Percentiles rank a stretch among this genome's conserved stretches.
Evolutionary conservation across 2,888 invertebrate species (phyloP).

Genomic region (Cataglyphis altisquamis): DNA sequence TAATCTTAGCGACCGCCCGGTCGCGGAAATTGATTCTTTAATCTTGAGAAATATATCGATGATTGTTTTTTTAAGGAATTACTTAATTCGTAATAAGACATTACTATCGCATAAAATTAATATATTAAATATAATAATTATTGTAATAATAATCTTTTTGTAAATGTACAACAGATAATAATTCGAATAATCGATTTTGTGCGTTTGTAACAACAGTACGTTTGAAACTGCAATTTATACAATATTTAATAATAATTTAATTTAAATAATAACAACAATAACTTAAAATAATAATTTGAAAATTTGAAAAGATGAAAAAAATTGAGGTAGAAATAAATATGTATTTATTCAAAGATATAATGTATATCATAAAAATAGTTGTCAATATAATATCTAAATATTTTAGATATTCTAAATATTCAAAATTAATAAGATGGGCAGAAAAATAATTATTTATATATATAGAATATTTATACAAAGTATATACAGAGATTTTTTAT

Average conservation of each 20-base stretch:
- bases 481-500: background rate
- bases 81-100: background rate
- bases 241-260: background rate
- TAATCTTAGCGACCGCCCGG: slow-evolving; percentile 7
- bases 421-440: background rate
- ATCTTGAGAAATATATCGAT: background rate
- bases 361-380: background rate
- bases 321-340: too few species aligned
- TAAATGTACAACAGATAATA: background rate
- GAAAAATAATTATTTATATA: background rate
- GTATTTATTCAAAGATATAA: background rate
- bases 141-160: background rate
- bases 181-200: background rate
- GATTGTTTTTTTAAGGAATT: background rate
- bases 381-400: background rate
- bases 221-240: too few species aligned
- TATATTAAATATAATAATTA: background rate
- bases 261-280: background rate
- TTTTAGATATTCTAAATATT: background rate
- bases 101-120: background rate
- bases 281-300: background rate
- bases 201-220: too few species aligned
- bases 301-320: too few species aligned
- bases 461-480: background rate
- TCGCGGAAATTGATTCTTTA: background rate